Percentiles rank a stretch among this genome's conserved stretches.
These are phyloP conservation scores for Griposia aprilina DNA, from an alignment of 2,888 invertebrate genomes.

Conservation along the genomic window DNA sequence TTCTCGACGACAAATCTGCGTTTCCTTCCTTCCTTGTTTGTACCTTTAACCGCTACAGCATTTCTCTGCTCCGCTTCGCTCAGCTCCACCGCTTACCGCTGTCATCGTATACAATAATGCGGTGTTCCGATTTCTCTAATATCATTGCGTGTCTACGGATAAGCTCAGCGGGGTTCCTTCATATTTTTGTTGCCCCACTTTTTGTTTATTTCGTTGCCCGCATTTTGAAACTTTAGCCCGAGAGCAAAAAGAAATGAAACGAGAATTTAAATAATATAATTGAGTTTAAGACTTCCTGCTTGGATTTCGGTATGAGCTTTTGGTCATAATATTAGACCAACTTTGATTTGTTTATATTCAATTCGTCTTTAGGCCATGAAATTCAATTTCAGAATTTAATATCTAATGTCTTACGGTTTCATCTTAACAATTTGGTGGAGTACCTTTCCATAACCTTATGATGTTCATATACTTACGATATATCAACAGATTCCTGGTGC, in stretches of 20 bases:
- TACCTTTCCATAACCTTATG: neutral
- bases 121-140: slow-evolving; percentile 70
- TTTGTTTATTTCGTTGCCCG: slow-evolving; percentile 69
- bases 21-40: slow-evolving; percentile 32
- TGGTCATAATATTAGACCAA: slow-evolving; percentile 34
- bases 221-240: slow-evolving; percentile 60
- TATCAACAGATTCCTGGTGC: slow-evolving; percentile 5
- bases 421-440: neutral
- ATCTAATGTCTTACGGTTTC: neutral
- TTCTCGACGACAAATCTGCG: neutral
- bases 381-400: slow-evolving; percentile 7
- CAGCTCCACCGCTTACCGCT: slow-evolving; percentile 40
- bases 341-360: slow-evolving; percentile 36
- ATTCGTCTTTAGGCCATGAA: slow-evolving; percentile 3
- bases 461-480: neutral
- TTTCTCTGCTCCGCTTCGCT: slow-evolving; percentile 36
- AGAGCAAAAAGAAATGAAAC: slow-evolving; percentile 62
- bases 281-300: slow-evolving; percentile 63
- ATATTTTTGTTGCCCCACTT: slow-evolving; percentile 68
- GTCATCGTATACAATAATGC: slow-evolving; percentile 59
- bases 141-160: slow-evolving; percentile 67
- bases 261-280: slow-evolving; percentile 68
- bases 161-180: slow-evolving; percentile 65
- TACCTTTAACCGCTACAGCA: slow-evolving; percentile 16
- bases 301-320: slow-evolving; percentile 40